Percentiles rank a stretch among this genome's conserved stretches.
Conservation (phyloP, 2,888 invertebrate species). For the Bellardia bayeri region DNA sequence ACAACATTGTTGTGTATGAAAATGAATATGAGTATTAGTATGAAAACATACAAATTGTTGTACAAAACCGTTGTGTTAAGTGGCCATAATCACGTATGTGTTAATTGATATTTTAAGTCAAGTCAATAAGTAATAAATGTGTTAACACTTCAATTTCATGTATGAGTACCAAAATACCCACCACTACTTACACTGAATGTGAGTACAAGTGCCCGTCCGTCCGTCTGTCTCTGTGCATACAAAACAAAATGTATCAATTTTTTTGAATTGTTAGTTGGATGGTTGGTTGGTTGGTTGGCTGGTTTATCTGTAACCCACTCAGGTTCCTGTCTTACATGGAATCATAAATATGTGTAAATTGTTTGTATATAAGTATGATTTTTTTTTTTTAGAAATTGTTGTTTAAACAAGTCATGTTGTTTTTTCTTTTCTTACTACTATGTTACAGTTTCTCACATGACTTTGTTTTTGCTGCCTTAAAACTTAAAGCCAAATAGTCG, state of each 20-base stretch:
- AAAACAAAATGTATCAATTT: slow-evolving; percentile 38
- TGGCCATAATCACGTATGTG: slow-evolving; percentile 75
- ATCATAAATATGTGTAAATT: slow-evolving; percentile 61
- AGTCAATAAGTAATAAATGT: slow-evolving; percentile 77
- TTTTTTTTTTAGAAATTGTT: slow-evolving; percentile 52
- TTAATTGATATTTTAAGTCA: slow-evolving; percentile 75
- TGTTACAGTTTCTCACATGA: neutral
- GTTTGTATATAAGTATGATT: slow-evolving; percentile 2
- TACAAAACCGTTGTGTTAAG: slow-evolving; percentile 67
- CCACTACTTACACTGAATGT: neutral
- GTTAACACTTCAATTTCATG: slow-evolving; percentile 74
- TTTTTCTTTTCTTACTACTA: neutral
- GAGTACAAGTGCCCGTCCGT: neutral
- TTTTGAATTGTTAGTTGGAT: slow-evolving; percentile 2
- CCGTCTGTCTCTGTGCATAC: slow-evolving; percentile 17
- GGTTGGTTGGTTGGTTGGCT: neutral
- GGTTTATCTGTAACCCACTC: slow-evolving; percentile 52
- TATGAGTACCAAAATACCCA: slow-evolving; percentile 44
- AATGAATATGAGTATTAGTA: too few relatives aligned
- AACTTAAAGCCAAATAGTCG: slow-evolving; percentile 21
- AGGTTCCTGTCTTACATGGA: slow-evolving; percentile 55
- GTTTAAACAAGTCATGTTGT: slow-evolving; percentile 34
- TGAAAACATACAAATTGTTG: slow-evolving; percentile 33
- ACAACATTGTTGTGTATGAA: neutral
- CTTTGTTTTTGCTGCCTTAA: slow-evolving; percentile 21